Percentiles rank a stretch among this genome's conserved stretches.
phyloP scores from a whole-genome alignment of 2,113 vertebrate genomes.

The Scortum barcoo region DNA sequence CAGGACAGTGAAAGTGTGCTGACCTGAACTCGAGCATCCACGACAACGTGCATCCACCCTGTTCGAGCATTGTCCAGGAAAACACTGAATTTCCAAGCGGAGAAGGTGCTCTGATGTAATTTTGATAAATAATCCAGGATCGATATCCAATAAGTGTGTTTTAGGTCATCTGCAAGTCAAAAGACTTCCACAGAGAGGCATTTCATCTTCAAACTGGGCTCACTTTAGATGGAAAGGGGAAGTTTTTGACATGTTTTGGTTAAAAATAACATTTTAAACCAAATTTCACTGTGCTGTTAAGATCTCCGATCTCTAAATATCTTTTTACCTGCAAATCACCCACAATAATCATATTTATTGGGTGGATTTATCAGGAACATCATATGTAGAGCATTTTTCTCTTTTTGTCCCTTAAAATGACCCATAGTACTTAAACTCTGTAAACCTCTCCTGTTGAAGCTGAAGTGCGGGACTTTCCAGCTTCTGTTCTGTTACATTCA shows the following conservation, averaged over 20 bases:
- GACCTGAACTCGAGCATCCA: constrained; percentile 33
- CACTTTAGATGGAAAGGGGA: neutral
- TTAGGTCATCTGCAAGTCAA: neutral
- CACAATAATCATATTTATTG: neutral
- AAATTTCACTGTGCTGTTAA: neutral
- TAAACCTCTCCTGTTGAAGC: too few relatives aligned
- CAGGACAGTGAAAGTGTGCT: constrained; percentile 36
- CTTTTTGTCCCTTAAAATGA: neutral
- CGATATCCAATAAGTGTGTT: neutral
- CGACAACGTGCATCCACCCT: constrained; percentile 16
- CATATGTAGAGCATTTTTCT: neutral
- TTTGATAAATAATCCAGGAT: neutral
- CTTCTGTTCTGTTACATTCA: too few relatives aligned
- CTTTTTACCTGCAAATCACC: constrained; percentile 11
- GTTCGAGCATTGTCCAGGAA: constrained; percentile 8
- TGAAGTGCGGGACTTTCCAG: too few relatives aligned
- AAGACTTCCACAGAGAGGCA: neutral
- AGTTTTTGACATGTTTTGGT: neutral
- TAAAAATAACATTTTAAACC: constrained; percentile 24
- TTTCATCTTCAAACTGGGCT: neutral
- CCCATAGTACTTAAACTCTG: neutral
- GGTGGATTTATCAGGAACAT: neutral
- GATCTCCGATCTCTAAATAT: neutral
- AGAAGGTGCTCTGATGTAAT: neutral
- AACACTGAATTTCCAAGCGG: neutral